Evolutionary conservation across 2,113 vertebrate genomes (phyloP).

Genomic region (Muntiacus muntjak): DNA sequence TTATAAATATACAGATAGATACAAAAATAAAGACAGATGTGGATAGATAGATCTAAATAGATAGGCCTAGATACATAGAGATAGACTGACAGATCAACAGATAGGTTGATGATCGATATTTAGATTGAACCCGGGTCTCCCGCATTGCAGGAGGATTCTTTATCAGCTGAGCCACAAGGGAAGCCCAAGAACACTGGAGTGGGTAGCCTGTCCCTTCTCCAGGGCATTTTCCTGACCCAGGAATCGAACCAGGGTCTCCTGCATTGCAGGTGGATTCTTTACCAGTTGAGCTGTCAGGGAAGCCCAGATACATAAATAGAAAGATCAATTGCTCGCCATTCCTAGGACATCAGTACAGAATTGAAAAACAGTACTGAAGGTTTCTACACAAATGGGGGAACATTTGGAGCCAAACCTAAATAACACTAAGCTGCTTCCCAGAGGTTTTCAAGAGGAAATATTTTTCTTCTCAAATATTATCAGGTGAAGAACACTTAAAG

Average conservation of each 20-base stretch:
- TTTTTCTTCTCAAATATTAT: constrained; percentile 44
- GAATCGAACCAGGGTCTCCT: not conserved
- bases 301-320: not conserved
- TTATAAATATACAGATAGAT: not conserved
- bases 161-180: not conserved
- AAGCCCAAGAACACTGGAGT: not conserved
- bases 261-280: not conserved
- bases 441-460: not conserved
- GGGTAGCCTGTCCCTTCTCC: not conserved
- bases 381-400: not conserved
- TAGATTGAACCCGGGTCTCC: not conserved
- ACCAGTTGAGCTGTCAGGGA: not conserved
- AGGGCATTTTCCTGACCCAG: not conserved
- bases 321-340: not conserved
- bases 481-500: not conserved
- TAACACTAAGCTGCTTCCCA: not conserved
- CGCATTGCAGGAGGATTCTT: not conserved
- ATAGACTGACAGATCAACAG: not conserved
- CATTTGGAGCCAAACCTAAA: not conserved
- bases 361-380: not conserved
- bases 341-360: not conserved
- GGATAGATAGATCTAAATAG: not conserved
- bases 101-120: not conserved
- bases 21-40: not conserved
- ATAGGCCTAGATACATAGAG: not conserved